Conservation (phyloP, 2,888 invertebrate genomes). For the Schizaphis graminum region DNA sequence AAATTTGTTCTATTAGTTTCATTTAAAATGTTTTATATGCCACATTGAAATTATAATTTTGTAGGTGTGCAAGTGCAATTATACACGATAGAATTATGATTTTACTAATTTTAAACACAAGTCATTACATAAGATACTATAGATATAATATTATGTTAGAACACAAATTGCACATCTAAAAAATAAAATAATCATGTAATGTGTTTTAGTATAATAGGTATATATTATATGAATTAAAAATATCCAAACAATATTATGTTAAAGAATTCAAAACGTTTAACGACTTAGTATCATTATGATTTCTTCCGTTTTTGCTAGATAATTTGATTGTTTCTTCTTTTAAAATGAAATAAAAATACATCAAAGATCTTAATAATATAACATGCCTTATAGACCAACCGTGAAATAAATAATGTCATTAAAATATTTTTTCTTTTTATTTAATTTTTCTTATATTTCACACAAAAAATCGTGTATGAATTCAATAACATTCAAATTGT, state of each 20-base stretch:
- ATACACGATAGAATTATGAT: neutral
- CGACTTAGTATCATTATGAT: neutral
- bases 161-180: neutral
- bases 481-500: neutral
- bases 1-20: neutral
- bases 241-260: neutral
- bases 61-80: neutral
- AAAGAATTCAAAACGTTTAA: neutral
- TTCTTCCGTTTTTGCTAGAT: neutral
- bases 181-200: neutral
- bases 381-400: neutral
- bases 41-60: neutral
- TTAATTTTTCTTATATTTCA: neutral
- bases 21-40: neutral
- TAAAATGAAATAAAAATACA: neutral
- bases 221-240: neutral
- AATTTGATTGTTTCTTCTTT: neutral
- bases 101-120: too few relatives aligned
- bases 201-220: neutral
- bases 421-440: slow-evolving; percentile 8
- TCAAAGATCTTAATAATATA: neutral
- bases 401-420: neutral
- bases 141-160: neutral
- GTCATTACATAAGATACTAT: too few relatives aligned
- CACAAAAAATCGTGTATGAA: neutral